Conservation (phyloP, 2,797 vertebrate genomes). For the Triplophysa yarkandensis region DNA sequence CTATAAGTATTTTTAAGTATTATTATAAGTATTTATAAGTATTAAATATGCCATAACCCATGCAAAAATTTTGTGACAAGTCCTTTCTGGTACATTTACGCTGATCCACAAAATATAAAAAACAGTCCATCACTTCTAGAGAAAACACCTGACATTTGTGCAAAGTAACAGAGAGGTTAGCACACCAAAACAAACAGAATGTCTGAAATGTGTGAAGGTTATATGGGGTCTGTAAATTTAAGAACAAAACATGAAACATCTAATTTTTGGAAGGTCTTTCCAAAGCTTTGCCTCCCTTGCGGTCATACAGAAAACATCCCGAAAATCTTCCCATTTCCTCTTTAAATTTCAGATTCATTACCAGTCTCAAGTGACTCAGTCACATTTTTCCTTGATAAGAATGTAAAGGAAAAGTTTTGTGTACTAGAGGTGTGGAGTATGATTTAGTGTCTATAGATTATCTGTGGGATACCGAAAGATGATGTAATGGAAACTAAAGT, state of each 20-base stretch:
- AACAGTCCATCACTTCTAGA: not conserved
- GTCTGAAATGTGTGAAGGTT: not conserved
- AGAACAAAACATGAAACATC: no score
- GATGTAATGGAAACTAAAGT: slow-evolving; percentile 8
- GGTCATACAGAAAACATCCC: not conserved
- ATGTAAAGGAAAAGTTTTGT: not conserved
- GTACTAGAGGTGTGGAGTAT: not conserved
- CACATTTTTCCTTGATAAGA: not conserved
- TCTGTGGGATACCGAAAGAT: slow-evolving; percentile 4
- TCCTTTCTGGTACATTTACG: no score
- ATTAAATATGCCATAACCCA: no score
- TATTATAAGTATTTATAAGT: no score
- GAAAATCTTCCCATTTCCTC: slow-evolving; percentile 38
- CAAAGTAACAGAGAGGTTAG: not conserved
- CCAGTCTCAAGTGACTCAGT: slow-evolving; percentile 1
- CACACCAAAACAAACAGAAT: not conserved
- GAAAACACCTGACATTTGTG: not conserved
- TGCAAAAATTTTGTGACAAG: no score
- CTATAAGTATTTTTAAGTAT: no score
- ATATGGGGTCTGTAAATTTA: not conserved
- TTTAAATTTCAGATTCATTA: slow-evolving; percentile 19
- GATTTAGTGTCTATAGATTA: slow-evolving; percentile 16
- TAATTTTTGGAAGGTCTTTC: not conserved
- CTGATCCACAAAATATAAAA: not conserved
- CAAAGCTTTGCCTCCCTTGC: no score